Percentiles rank a stretch among this genome's conserved stretches.
These are phyloP conservation scores for Cryptoprocta ferox DNA, from an alignment of 2,797 vertebrate species.

Conservation along the genomic window DNA sequence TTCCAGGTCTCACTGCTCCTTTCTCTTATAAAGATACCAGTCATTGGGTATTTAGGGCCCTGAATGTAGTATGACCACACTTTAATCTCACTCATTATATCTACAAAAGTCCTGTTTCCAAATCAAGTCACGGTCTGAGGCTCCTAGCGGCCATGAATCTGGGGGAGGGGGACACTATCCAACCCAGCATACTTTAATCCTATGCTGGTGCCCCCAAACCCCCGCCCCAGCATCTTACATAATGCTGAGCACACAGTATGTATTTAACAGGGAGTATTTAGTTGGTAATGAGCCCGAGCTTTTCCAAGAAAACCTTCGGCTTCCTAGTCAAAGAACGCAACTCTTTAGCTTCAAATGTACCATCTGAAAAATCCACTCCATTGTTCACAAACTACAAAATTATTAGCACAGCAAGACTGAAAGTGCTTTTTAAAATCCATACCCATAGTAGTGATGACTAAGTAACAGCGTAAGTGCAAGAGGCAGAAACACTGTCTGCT, in stretches of 20 bases:
- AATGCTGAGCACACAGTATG: not conserved
- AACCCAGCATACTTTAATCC: not conserved
- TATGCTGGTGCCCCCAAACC: not conserved
- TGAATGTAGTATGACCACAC: not conserved
- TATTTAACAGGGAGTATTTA: not conserved
- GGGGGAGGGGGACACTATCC: rapidly evolving
- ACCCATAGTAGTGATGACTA: not conserved
- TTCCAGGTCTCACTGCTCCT: not conserved
- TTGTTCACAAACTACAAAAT: slow-evolving; percentile 11
- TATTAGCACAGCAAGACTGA: slow-evolving; percentile 19
- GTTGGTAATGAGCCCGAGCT: not conserved
- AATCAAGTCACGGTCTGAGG: not conserved
- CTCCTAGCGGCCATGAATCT: not conserved
- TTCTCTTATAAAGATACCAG: not conserved
- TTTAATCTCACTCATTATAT: not conserved
- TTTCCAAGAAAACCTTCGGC: slow-evolving; percentile 35
- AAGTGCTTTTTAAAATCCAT: not conserved
- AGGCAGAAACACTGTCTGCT: not conserved
- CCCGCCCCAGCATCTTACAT: not conserved
- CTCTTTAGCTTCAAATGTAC: not conserved
- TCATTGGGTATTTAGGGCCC: not conserved
- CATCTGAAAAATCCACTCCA: not conserved
- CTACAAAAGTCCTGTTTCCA: not conserved
- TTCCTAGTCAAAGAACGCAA: not conserved
- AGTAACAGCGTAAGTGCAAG: not conserved